These are phyloP conservation scores for Torymus auratus DNA, from an alignment of 2,888 invertebrate genomes.

Conservation along the genomic window DNA sequence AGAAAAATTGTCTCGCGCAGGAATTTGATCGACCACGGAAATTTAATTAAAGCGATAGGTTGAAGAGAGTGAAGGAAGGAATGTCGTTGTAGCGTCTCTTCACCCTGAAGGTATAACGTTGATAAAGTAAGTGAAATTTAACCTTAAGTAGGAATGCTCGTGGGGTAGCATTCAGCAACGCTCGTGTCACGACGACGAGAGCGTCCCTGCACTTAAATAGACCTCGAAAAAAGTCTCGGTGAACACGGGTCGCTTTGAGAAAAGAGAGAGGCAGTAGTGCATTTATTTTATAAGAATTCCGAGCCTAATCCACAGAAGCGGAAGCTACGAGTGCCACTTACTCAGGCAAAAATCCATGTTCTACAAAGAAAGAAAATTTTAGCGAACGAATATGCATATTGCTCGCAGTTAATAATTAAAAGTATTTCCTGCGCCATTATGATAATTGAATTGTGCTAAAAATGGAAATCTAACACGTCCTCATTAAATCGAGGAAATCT, in stretches of 20 bases:
- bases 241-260: slow-evolving; percentile 15
- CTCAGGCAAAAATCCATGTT: slow-evolving; percentile 3
- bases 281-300: slow-evolving; percentile 58
- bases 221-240: slow-evolving; percentile 37
- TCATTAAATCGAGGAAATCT: no score
- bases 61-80: no score
- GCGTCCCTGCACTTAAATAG: slow-evolving; percentile 46
- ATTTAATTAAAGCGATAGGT: no score
- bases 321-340: not conserved
- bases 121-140: slow-evolving; percentile 10
- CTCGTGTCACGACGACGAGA: slow-evolving; percentile 5
- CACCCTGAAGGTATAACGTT: no score
- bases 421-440: no score
- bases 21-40: no score
- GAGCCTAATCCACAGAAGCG: slow-evolving; percentile 53
- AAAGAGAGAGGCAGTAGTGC: slow-evolving; percentile 12
- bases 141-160: slow-evolving; percentile 27
- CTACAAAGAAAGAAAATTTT: not conserved
- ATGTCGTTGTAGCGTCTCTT: not conserved
- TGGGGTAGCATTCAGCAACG: not conserved
- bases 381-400: no score
- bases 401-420: no score
- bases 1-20: no score
- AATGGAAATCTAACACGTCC: no score
- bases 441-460: no score